Evolutionary conservation across 2,797 vertebrate genomes (phyloP), one percentile per base, ranked within the genome.

Genomic region (Crax fasciolata): DNA sequence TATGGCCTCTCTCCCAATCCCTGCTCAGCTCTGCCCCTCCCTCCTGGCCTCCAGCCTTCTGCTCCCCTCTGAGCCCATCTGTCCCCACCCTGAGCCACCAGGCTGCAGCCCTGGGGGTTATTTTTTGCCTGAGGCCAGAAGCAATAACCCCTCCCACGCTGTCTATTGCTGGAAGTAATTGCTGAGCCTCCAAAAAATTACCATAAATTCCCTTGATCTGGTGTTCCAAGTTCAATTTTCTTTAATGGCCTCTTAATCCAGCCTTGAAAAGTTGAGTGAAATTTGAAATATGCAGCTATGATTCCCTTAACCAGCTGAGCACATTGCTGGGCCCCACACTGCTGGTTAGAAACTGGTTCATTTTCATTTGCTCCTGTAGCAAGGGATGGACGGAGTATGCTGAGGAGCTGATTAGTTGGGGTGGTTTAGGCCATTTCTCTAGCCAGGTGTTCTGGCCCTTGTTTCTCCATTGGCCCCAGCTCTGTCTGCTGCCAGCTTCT

Each of bases 391-490:
- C 0, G 1, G 62, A 74, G 14, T 63, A 27, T 39, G 51, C 61
- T 21, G 58, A 88, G 85, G 66, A 91, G 80, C 43, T 89, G 39
- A 94, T 91, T 61, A 65, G 71, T 80, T 30, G 73, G 66, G 85
- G 85, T 39, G 66, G 30, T 96, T 78, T 9, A 70, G 54, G 43
- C 41, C 39, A 10, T 91, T 95, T 74, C 51, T 80, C 62, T 46
- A 93, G 87, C 79, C 94, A 94, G 95, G 85, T 93, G 89, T 88
- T 85, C 79, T 94, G 76, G 23, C 91, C 88, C 73, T 90, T 68
- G 73, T 83, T 95, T 91, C 89, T 80, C 49, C 5, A 51, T 94
- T 88, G 94, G 94, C 87, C 58, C 30, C 1, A 3, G 2, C 73
- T 88, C 73, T 75, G 32, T 54, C 73, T 88, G 73, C 85, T 89